Base-by-base conservation (phyloP, 2,888 invertebrate genomes). In the Sesia bembeciformis region DNA sequence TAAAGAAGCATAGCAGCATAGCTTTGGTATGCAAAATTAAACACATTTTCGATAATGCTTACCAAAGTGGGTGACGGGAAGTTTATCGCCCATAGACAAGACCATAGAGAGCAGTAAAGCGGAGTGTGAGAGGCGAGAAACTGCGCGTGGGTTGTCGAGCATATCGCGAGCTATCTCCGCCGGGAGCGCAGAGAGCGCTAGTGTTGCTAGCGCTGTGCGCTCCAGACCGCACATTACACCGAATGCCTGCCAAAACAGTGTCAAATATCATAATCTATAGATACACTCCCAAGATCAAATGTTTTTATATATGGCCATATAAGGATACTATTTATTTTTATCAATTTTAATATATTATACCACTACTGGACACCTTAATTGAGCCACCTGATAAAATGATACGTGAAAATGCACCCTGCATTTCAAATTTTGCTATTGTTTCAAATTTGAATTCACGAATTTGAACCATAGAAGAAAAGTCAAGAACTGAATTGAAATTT, bases 1-100 rank as follows among this genome's bases (percentile, higher is more conserved):
- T 23, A 23, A 23, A 23, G 23, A 23, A 23, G 2, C 23, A 23
- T 1, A 23, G 23, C 23, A 1, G 23, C 2, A 23, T 23, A 23
- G 23, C 23, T 23, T 23, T 23, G 23, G 2, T 23, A 23, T 23
- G 2, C 23, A 23, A 23, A 23, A 23, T 23, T 23, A 23, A 23
- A 23, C 23, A 2, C 1, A 23, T 23, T 23, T 23, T 23, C 23
- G 23, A 23, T 23, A 23, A 23, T 23, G 1, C 23, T 84, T 82
- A 97, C 97, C 96, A 76, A 96, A 94, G 85, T 97, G 96, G 53
- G 95, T 95, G 54, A 96, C 91, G 3, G 98, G 97, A 90, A 98
- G 93, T 52, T 93, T 92, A 76, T 98, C 97, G 0, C 96, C 97
- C 91, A 96, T 95, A 54, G 96, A 97, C 76, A 98, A 93, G 52